Evolutionary conservation across 2,113 vertebrate genomes (phyloP).

Genomic region (Campylomormyrus tamandua): DNA sequence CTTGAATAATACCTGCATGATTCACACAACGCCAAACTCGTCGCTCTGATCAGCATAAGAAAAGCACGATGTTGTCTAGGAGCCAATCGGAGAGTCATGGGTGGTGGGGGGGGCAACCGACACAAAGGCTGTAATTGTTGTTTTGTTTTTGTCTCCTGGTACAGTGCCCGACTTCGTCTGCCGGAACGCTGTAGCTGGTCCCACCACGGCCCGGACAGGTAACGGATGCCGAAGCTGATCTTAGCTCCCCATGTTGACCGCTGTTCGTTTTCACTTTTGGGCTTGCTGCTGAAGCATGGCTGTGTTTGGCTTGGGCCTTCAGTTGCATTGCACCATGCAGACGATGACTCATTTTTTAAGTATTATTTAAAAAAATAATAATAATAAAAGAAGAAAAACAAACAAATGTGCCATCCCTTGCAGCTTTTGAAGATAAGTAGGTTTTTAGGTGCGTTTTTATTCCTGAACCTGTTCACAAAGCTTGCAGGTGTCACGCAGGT

Average conservation of each 20-base stretch:
- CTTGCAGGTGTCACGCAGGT: not conserved
- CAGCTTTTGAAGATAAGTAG: not conserved
- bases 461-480: too few species aligned
- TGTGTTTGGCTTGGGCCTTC: not conserved
- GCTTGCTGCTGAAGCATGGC: too few species aligned
- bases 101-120: not conserved
- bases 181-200: constrained; percentile 48
- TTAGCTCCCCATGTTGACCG: too few species aligned
- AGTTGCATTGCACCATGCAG: not conserved
- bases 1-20: not conserved
- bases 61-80: not conserved
- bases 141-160: constrained; percentile 32
- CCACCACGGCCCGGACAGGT: constrained; percentile 51
- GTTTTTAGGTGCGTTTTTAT: not conserved
- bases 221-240: constrained; percentile 7
- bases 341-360: not conserved
- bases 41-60: not conserved
- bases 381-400: not conserved
- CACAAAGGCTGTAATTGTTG: not conserved
- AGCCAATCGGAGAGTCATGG: not conserved
- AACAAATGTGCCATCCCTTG: not conserved
- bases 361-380: not conserved
- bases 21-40: not conserved
- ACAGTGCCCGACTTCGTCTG: constrained; percentile 51
- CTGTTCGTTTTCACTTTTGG: not conserved